These are phyloP conservation scores for Hyperopisus bebe DNA, from an alignment of 2,113 vertebrate species.

Conservation along the genomic window DNA sequence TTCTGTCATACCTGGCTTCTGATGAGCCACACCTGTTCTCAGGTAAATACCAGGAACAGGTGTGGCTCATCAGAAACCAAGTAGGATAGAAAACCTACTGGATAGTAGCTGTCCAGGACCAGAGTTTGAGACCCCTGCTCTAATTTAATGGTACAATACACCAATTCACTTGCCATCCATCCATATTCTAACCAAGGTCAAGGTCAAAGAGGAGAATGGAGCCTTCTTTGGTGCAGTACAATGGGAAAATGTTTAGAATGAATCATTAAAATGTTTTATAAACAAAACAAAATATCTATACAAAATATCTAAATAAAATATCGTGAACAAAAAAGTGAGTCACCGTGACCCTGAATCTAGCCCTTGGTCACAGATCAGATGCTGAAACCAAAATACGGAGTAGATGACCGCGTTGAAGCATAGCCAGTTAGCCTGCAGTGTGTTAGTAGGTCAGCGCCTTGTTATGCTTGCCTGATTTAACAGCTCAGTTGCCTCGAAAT, in stretches of 20 bases:
- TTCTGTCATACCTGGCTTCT: too few species aligned
- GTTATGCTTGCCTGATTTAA: constrained; percentile 1
- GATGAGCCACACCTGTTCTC: too few species aligned
- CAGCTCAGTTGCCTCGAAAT: constrained; percentile 3
- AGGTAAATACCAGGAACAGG: too few species aligned
- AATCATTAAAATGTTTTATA: background rate
- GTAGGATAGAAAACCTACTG: too few species aligned
- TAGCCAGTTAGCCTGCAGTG: background rate
- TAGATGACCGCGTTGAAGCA: background rate
- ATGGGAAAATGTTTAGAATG: background rate
- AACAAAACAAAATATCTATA: background rate
- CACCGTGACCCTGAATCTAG: background rate
- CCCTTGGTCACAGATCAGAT: background rate
- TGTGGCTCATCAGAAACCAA: too few species aligned
- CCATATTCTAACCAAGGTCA: background rate
- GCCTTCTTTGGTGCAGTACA: background rate
- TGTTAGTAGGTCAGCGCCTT: constrained; percentile 14
- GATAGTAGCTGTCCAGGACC: too few species aligned
- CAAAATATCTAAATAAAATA: background rate
- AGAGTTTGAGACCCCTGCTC: background rate
- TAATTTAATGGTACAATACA: background rate
- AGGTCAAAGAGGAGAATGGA: background rate
- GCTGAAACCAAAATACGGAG: background rate
- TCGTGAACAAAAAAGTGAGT: background rate
- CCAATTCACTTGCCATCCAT: background rate